A percentile compares a stretch with the other conserved stretches of the same genome.
phyloP scores from a whole-genome alignment of 2,888 invertebrate species.

The Mycogona germanica region DNA sequence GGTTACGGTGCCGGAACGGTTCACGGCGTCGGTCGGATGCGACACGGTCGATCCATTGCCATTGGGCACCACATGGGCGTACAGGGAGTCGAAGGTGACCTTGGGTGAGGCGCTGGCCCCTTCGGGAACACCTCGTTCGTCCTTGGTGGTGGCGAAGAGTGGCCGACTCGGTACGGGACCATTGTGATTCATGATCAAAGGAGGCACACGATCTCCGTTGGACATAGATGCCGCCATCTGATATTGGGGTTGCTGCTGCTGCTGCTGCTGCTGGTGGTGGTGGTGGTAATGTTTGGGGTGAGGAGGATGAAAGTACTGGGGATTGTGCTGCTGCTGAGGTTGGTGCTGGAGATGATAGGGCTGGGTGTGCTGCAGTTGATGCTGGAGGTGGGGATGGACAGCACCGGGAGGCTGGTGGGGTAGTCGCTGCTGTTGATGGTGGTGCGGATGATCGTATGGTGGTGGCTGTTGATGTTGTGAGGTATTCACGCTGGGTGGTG shows the following conservation, averaged over 20 bases:
- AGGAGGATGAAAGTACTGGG: not conserved
- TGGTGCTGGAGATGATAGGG: not conserved
- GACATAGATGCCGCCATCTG: not conserved
- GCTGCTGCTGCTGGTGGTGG: not conserved
- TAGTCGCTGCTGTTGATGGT: too few species aligned
- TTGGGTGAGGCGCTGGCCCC: conserved; percentile 58
- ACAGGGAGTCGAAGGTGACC: conserved; percentile 32
- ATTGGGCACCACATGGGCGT: conserved; percentile 30
- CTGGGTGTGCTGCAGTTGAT: not conserved
- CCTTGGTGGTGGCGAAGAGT: conserved; percentile 42
- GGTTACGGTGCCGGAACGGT: not conserved
- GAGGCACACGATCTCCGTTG: too few species aligned
- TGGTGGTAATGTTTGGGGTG: not conserved
- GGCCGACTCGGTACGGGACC: not conserved
- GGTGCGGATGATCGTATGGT: not conserved
- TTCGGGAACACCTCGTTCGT: conserved; percentile 58
- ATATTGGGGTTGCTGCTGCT: not conserved
- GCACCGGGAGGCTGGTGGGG: not conserved
- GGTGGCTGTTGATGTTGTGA: not conserved
- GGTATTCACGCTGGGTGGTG: too few species aligned
- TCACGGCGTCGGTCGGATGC: too few species aligned
- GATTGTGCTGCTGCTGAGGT: not conserved
- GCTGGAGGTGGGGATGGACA: too few species aligned
- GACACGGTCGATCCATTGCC: conserved; percentile 1
- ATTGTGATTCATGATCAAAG: not conserved